Evolutionary conservation across 1,140 invertebrate species (phyloP).

Genomic region (Drosophila setifemur): DNA sequence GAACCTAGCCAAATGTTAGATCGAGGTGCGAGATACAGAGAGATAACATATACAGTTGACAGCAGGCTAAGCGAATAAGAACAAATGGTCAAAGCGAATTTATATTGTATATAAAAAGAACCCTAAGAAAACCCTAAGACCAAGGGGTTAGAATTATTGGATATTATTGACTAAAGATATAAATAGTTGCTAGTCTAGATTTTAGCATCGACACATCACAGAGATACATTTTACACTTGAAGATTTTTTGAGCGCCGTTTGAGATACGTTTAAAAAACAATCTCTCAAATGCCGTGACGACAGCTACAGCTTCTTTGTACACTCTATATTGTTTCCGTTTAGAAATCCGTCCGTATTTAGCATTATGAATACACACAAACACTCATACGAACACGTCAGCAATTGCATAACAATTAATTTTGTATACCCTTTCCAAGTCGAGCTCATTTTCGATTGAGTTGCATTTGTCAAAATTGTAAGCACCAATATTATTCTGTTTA

Average conservation of each 20-base stretch:
- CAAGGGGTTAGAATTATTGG: constrained; percentile 57
- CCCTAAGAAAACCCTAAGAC: constrained; percentile 47
- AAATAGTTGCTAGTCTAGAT: constrained; percentile 64
- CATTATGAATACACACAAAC: constrained; percentile 52
- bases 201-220: constrained; percentile 50
- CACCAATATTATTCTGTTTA: not conserved
- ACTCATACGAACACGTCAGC: constrained; percentile 22
- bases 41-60: constrained; percentile 47
- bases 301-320: constrained; percentile 54
- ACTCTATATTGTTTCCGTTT: constrained; percentile 66
- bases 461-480: constrained; percentile 3
- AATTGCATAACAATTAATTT: constrained; percentile 20
- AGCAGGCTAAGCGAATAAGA: constrained; percentile 66
- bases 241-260: constrained; percentile 31
- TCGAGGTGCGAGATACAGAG: constrained; percentile 40
- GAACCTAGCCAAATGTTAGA: constrained; percentile 79
- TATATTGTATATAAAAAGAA: constrained; percentile 69
- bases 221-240: constrained; percentile 19
- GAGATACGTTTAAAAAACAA: constrained; percentile 30
- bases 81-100: constrained; percentile 73
- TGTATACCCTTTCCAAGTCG: not conserved
- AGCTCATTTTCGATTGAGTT: constrained; percentile 22
- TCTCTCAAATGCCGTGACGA: constrained; percentile 24
- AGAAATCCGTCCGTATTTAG: constrained; percentile 78
- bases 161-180: constrained; percentile 56